A percentile compares a stretch with the other conserved stretches of the same genome.
Evolutionary conservation across 2,113 vertebrate species (phyloP).

Genomic region (Pyxicephalus adspersus): DNA sequence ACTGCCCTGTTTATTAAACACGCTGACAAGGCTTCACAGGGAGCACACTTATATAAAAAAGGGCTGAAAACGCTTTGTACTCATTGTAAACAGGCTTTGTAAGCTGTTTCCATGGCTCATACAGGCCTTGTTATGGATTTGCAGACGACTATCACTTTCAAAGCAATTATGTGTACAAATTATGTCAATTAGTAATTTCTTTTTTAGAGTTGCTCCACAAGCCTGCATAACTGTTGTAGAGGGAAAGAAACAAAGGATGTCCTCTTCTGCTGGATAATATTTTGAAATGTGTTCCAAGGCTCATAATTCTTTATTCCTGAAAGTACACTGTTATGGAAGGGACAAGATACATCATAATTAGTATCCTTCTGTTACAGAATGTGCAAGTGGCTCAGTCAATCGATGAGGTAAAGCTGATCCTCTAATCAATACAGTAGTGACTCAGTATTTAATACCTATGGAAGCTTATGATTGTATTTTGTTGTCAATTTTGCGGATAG

Average conservation of each 20-base stretch:
- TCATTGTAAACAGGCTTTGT: not conserved
- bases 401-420: slow-evolving; percentile 6
- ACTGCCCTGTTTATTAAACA: not conserved
- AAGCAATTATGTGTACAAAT: slow-evolving; percentile 15
- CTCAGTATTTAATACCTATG: not conserved
- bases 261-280: not conserved
- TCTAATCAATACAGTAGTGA: not conserved
- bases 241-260: slow-evolving; percentile 17
- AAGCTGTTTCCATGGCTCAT: not conserved
- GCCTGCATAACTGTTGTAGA: not conserved
- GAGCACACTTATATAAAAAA: not conserved
- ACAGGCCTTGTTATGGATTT: not conserved
- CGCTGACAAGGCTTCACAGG: not conserved
- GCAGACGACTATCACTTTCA: slow-evolving; percentile 4
- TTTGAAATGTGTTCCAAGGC: slow-evolving; percentile 3
- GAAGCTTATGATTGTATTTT: not conserved
- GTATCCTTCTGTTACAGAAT: not conserved
- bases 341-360: not conserved
- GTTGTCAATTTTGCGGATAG: not conserved
- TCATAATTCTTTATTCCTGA: not conserved
- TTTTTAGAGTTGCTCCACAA: not conserved
- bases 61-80: not conserved
- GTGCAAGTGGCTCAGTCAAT: not conserved
- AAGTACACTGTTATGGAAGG: not conserved
- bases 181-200: not conserved